Evolutionary conservation across 2,113 vertebrate genomes (phyloP).

Genomic region (Pan paniscus): DNA sequence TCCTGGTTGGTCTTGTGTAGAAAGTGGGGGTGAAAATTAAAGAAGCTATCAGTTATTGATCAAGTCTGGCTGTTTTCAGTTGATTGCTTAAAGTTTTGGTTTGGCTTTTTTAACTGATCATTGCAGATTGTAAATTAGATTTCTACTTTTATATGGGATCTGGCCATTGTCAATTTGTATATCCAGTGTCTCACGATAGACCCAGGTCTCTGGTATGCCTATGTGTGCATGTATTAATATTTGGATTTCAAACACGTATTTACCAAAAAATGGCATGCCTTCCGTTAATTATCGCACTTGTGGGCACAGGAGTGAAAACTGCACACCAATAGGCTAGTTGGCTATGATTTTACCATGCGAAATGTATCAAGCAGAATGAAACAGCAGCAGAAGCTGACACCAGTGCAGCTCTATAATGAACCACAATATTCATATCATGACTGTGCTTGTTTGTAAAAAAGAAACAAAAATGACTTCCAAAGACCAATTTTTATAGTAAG

Average conservation of each 20-base stretch:
- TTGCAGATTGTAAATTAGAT: background rate
- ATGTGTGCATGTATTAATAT: background rate
- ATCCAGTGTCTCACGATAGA: background rate
- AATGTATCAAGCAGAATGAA: background rate
- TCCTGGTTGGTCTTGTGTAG: background rate
- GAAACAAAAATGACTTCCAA: background rate
- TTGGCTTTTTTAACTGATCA: background rate
- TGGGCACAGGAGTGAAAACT: background rate
- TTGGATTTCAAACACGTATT: background rate
- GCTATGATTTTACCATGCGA: background rate
- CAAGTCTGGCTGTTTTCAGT: background rate
- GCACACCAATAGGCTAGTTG: background rate
- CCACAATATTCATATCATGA: background rate
- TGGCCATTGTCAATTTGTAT: background rate
- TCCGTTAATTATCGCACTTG: background rate
- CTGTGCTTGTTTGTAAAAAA: background rate
- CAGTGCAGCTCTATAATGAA: background rate
- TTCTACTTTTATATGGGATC: background rate
- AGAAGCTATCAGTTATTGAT: background rate
- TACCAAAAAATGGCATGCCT: background rate
- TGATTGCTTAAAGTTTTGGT: background rate
- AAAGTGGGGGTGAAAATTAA: background rate
- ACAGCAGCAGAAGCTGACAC: background rate
- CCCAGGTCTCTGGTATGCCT: background rate
- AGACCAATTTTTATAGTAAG: background rate